A percentile compares a stretch with the other conserved stretches of the same genome.
Conservation (phyloP, 2,113 vertebrate genomes). For the Boleophthalmus pectinirostris region DNA sequence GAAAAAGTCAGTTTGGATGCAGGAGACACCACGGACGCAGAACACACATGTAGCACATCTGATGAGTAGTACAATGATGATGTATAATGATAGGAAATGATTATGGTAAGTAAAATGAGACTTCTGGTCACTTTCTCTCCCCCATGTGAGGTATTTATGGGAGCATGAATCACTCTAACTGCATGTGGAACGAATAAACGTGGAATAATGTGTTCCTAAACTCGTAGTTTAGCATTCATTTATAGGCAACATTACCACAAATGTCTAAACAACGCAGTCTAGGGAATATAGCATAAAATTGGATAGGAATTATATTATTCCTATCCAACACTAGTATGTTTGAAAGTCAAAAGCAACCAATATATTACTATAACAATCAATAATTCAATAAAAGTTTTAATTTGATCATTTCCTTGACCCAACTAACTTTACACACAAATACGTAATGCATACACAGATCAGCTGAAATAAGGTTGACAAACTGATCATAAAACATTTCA, state of each 20-base stretch:
- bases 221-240: background rate
- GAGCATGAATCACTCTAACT: slow-evolving; percentile 28
- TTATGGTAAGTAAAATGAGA: slow-evolving; percentile 37
- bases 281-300: background rate
- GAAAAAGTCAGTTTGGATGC: slow-evolving; percentile 27
- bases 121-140: slow-evolving; percentile 55
- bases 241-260: slow-evolving; percentile 6
- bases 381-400: background rate
- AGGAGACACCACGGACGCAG: slow-evolving; percentile 29
- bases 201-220: background rate
- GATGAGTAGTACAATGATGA: slow-evolving; percentile 24
- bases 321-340: no score
- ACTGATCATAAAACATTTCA: background rate
- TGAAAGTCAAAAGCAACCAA: no score
- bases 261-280: background rate
- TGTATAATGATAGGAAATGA: slow-evolving; percentile 56
- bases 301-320: no score
- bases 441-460: background rate
- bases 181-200: background rate
- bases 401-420: background rate
- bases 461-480: background rate
- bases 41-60: slow-evolving; percentile 14
- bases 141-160: slow-evolving; percentile 37
- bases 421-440: slow-evolving; percentile 17
- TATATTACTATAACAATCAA: no score